Base-by-base conservation (phyloP, 2,888 invertebrate species). In the Autographa gamma region DNA sequence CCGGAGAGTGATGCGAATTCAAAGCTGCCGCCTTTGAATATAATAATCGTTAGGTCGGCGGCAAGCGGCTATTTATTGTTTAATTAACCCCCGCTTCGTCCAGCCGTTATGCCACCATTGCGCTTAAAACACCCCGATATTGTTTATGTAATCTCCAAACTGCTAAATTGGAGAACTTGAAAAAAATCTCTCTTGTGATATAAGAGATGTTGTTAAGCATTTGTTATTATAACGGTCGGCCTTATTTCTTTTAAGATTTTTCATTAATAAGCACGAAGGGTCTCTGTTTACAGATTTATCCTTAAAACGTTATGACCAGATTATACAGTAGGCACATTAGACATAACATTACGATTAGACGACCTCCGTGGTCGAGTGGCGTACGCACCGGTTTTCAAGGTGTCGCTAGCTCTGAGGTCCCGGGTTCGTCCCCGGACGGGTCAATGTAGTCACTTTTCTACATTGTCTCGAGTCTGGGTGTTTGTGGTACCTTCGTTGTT, bases 1-100 rank as follows among this genome's bases (percentile, higher is more conserved):
- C 94, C 81, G 73, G 91, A 91, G 93, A 95, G 92, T 95, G 95
- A 95, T 95, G 95, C 92, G 94, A 95, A 95, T 95, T 92, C 94
- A 95, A 93, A 95, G 91, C 90, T 91, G 91, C 87, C 87, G 84
- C 82, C 91, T 93, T 93, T 93, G 92, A 94, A 94, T 93, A 94
- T 93, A 92, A 94, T 94, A 94, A 93, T 91, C 92, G 92, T 94
- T 91, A 91, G 85, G 85, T 82, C 77, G 73, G 69, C 73, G 66
- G 65, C 66, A 60, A 83, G 79, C 77, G 85, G 88, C 92, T 95
- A 95, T 95, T 95, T 95, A 95, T 95, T 91, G 95, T 94, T 95
- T 95, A 95, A 95, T 95, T 95, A 95, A 90, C 92, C 90, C 89
- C 80, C 87, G 83, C 87, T 79, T 85, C 87, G 89, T 89, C 89